A percentile compares a stretch with the other conserved stretches of the same genome.
Evolutionary conservation across 2,797 vertebrate genomes (phyloP).

Genomic region (Chaetodon trifasciatus): DNA sequence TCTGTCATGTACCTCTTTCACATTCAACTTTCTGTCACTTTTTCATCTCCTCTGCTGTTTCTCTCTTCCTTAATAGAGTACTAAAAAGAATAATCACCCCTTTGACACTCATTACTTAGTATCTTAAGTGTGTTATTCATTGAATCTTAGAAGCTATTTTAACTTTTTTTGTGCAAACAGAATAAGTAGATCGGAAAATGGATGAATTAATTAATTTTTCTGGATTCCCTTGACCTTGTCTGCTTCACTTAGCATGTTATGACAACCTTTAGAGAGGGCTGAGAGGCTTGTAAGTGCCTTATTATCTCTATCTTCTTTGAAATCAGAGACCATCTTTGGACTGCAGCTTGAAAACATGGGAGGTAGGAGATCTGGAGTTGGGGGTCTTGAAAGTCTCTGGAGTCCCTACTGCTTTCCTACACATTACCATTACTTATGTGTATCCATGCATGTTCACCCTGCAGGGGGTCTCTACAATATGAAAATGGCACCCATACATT

Average conservation of each 20-base stretch:
- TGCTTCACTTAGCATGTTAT: neutral
- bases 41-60: neutral
- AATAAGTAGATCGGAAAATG: neutral
- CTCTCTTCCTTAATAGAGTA: neutral
- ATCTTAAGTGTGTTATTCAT: neutral
- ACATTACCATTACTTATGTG: conserved; percentile 8
- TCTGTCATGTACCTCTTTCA: neutral
- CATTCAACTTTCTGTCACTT: neutral
- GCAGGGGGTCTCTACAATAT: conserved; percentile 35
- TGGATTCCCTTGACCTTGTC: neutral
- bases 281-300: neutral
- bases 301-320: conserved; percentile 9
- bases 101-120: neutral
- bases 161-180: neutral
- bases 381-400: conserved; percentile 20
- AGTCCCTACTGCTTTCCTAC: conserved; percentile 8
- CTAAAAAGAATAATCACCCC: neutral
- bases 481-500: conserved; percentile 45
- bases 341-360: conserved; percentile 1
- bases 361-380: conserved; percentile 16
- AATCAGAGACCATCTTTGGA: neutral
- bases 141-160: neutral
- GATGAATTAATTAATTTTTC: neutral
- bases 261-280: neutral
- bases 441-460: conserved; percentile 28